Conservation (phyloP, 2,797 vertebrate genomes). For the Sebastes ruberrimus region DNA sequence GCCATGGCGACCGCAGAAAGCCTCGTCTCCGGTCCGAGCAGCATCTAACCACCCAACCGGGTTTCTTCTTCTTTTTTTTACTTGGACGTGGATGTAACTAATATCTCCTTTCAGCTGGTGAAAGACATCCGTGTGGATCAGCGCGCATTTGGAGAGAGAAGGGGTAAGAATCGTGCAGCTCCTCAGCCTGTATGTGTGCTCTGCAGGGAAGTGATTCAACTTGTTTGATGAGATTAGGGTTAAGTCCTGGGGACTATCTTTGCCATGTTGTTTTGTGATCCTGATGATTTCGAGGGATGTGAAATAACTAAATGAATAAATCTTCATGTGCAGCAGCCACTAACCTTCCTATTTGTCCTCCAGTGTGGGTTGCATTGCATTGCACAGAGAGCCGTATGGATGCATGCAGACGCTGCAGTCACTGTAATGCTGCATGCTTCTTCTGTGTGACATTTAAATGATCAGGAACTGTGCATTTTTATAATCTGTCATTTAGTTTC, state of each 20-base stretch:
- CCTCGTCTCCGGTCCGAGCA: slow-evolving; percentile 45
- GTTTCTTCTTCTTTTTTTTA: not conserved
- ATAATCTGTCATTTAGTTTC: slow-evolving; percentile 11
- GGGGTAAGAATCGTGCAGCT: slow-evolving; percentile 66
- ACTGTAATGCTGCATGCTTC: not conserved
- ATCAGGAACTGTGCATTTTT: not conserved
- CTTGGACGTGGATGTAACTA: slow-evolving; percentile 58
- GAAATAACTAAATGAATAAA: slow-evolving; percentile 17
- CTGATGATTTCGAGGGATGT: slow-evolving; percentile 46
- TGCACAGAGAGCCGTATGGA: slow-evolving; percentile 10
- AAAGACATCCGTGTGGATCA: slow-evolving; percentile 60
- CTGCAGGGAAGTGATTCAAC: slow-evolving; percentile 75
- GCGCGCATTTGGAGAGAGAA: slow-evolving; percentile 55
- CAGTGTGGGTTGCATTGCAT: slow-evolving; percentile 32
- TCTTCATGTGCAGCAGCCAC: slow-evolving; percentile 7
- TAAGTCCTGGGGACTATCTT: slow-evolving; percentile 68
- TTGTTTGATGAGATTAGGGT: slow-evolving; percentile 81
- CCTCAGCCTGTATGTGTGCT: slow-evolving; percentile 30
- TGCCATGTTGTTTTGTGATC: slow-evolving; percentile 60
- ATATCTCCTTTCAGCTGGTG: slow-evolving; percentile 25
- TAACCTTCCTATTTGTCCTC: slow-evolving; percentile 45
- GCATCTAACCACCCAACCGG: slow-evolving; percentile 55
- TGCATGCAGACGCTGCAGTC: slow-evolving; percentile 43
- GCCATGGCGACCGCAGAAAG: slow-evolving; percentile 83
- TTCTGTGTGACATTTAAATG: slow-evolving; percentile 29